Conservation (phyloP, 2,113 vertebrate species). For the Agelaius phoeniceus region DNA sequence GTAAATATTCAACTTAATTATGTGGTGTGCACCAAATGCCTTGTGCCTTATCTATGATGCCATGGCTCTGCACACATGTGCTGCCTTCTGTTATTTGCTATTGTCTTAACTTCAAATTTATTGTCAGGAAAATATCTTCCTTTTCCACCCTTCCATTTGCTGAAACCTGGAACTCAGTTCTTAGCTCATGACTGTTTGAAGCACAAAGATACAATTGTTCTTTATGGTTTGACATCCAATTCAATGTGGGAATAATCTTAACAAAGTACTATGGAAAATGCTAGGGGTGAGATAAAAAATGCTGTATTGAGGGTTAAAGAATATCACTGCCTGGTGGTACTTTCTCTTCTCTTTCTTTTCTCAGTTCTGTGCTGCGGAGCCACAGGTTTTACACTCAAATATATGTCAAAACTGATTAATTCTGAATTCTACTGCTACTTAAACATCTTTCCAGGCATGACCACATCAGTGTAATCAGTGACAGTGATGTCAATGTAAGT, state of each 20-base stretch:
- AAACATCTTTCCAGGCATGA: slow-evolving; percentile 21
- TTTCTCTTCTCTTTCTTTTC: background rate
- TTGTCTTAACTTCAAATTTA: slow-evolving; percentile 15
- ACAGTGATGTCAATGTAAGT: background rate
- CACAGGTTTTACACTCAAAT: background rate
- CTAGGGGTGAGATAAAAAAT: background rate
- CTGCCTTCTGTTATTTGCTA: background rate
- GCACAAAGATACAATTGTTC: background rate
- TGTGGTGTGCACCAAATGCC: background rate
- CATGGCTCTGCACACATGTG: background rate
- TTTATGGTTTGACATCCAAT: background rate
- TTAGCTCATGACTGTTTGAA: background rate
- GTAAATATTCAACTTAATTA: background rate
- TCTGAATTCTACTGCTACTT: background rate
- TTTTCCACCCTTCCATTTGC: background rate
- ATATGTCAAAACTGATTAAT: slow-evolving; percentile 29
- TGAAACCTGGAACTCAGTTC: background rate
- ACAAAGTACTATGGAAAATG: background rate
- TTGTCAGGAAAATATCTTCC: slow-evolving; percentile 7
- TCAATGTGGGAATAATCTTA: background rate
- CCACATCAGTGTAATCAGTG: background rate
- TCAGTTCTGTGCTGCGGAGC: background rate
- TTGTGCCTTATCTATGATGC: background rate
- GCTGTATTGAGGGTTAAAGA: background rate
- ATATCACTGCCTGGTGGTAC: background rate